Evolutionary conservation across 2,113 vertebrate genomes (phyloP).

Genomic region (Clarias gariepinus): DNA sequence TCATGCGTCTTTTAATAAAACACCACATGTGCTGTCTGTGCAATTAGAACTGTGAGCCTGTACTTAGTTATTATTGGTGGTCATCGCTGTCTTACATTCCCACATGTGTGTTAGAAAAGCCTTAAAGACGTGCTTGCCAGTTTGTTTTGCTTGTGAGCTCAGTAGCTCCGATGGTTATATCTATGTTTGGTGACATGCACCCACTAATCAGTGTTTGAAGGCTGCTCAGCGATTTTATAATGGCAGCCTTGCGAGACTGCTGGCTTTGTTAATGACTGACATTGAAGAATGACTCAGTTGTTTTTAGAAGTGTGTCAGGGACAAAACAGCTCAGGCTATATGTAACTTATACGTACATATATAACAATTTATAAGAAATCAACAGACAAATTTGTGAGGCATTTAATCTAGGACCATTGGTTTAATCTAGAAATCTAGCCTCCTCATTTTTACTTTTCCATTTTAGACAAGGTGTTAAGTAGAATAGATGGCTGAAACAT

Average conservation of each 20-base stretch:
- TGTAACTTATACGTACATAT: not conserved
- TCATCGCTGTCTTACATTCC: not conserved
- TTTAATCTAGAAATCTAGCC: not conserved
- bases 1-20: constrained; percentile 28
- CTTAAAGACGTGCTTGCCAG: constrained; percentile 17
- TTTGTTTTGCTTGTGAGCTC: constrained; percentile 32
- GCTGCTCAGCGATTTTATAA: constrained; percentile 36
- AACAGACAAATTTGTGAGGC: not conserved
- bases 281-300: constrained; percentile 18
- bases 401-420: too few species aligned
- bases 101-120: constrained; percentile 17
- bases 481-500: not conserved
- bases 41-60: constrained; percentile 31
- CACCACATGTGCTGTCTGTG: constrained; percentile 17
- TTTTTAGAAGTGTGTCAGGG: constrained; percentile 17
- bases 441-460: not conserved
- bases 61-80: constrained; percentile 23
- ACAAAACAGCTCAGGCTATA: not conserved
- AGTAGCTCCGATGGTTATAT: constrained; percentile 20
- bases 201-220: constrained; percentile 37
- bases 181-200: constrained; percentile 34
- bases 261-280: constrained; percentile 40
- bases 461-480: not conserved
- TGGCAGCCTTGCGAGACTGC: constrained; percentile 26
- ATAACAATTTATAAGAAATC: not conserved